Conservation (phyloP, 1,140 invertebrate species). For the Apis mellifera region DNA sequence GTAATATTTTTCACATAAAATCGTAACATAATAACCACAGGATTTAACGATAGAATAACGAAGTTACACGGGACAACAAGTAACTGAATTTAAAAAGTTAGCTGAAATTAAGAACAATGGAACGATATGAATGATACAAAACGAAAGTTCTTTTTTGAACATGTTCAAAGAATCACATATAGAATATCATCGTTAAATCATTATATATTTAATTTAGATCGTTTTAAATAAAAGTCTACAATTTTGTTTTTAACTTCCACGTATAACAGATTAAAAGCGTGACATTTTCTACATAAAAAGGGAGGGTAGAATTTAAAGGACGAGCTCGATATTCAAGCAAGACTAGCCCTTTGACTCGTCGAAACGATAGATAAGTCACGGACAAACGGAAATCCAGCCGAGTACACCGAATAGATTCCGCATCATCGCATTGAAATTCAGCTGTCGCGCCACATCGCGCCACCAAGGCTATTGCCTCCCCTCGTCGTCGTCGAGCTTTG, state of each 20-base stretch:
- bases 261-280: not conserved
- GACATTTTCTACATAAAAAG: not conserved
- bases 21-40: too few relatives aligned
- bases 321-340: slow-evolving; percentile 29
- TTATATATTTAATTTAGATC: not conserved
- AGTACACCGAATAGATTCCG: slow-evolving; percentile 44
- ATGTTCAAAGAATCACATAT: not conserved
- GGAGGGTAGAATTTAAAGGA: not conserved
- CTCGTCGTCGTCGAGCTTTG: too few relatives aligned
- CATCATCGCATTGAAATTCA: slow-evolving; percentile 49
- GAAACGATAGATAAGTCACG: slow-evolving; percentile 55
- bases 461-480: not conserved
- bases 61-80: too few relatives aligned
- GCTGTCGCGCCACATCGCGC: not conserved
- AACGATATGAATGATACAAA: not conserved
- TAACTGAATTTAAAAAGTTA: too few relatives aligned
- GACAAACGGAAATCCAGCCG: slow-evolving; percentile 38
- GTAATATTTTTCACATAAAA: too few relatives aligned
- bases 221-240: too few relatives aligned
- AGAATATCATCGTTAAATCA: not conserved
- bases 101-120: too few relatives aligned
- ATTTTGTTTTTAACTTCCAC: too few relatives aligned
- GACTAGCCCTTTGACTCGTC: slow-evolving; percentile 14
- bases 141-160: not conserved
- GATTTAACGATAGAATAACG: too few relatives aligned